Evolutionary conservation across 2,888 invertebrate species (phyloP), one percentile per base, ranked within the genome.

Genomic region (Amblyjoppa proteus): DNA sequence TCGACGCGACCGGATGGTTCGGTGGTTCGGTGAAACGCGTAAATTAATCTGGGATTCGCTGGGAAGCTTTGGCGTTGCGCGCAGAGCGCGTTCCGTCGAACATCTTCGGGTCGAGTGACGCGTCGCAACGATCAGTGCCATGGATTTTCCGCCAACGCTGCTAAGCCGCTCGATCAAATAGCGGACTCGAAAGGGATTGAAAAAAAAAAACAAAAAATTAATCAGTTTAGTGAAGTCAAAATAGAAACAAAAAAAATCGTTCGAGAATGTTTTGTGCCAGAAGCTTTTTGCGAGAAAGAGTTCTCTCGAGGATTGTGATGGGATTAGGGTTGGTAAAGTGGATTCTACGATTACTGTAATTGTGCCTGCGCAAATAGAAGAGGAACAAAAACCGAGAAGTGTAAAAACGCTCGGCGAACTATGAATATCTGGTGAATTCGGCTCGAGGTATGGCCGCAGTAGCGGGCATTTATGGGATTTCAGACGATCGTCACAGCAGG

Each of bases 371-470:
- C 53, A 53, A 83, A 80, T 69, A n/a, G 73, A 20, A 56, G 16
- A 11, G 16, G 4, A 69, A 76, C 58, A 25, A 68, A 31, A 41
- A 64, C 16, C 13, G 64, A 16, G 56, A 31, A 61, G 78, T 74
- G 78, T 78, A 61, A 82, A 38, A 34, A 78, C 64, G 61, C 83
- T 66, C 64, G 20, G 77, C 71, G 56, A 77, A 82, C 45, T 82
- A 82, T 86, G 83, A 81, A 82, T 74, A 74, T 83, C 53, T 73
- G 58, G 83, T 86, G 86, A 83, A 68, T 77, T 88, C 85, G 88
- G 86, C 88, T 88, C 90, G 88, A 93, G 92, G 92, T 89, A 93
- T 93, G 93, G 93, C 93, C 92, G 93, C 93, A 91, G 93, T 93
- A 89, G 93, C 93, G 90, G 93, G 93, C 91, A 92, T 93, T 90